A percentile compares a stretch with the other conserved stretches of the same genome.
Evolutionary conservation across 2,797 vertebrate species (phyloP).

Genomic region (Heliangelus exortis): DNA sequence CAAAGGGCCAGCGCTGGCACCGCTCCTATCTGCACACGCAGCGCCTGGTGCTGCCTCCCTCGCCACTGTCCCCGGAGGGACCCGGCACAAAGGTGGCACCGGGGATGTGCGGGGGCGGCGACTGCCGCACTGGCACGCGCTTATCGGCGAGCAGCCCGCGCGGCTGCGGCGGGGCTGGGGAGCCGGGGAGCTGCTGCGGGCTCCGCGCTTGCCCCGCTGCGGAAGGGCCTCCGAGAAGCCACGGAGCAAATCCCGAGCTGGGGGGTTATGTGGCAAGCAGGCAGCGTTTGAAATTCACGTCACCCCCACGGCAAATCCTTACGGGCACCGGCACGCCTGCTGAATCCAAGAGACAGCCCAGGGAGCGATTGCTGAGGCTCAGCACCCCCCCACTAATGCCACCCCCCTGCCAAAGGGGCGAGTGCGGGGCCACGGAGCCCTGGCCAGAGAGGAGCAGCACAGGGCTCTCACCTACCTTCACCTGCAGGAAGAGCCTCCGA

Average conservation of each 20-base stretch:
- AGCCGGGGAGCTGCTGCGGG: not conserved
- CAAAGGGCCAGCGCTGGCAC: conserved; percentile 41
- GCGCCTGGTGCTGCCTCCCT: conserved; percentile 16
- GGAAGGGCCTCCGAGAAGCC: not conserved
- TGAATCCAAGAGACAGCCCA: not conserved
- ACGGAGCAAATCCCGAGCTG: not conserved
- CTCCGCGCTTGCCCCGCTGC: rapidly evolving
- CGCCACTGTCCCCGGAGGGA: not conserved
- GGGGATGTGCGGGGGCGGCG: conserved; percentile 19
- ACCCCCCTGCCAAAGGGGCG: rapidly evolving
- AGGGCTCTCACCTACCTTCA: not conserved
- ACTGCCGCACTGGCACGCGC: not conserved
- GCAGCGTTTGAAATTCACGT: not conserved
- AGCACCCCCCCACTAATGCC: rapidly evolving
- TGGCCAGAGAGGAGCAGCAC: rapidly evolving
- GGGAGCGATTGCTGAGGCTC: not conserved
- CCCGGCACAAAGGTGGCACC: conserved; percentile 45
- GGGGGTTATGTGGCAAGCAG: not conserved
- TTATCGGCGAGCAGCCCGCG: conserved; percentile 21
- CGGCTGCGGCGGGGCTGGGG: too few relatives aligned
- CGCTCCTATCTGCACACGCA: conserved; percentile 47
- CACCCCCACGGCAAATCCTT: not conserved
- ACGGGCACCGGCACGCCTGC: not conserved
- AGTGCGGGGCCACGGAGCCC: rapidly evolving
- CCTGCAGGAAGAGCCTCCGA: not conserved